These are phyloP conservation scores for Panopea generosa DNA, from an alignment of 2,888 invertebrate species.

Conservation along the genomic window DNA sequence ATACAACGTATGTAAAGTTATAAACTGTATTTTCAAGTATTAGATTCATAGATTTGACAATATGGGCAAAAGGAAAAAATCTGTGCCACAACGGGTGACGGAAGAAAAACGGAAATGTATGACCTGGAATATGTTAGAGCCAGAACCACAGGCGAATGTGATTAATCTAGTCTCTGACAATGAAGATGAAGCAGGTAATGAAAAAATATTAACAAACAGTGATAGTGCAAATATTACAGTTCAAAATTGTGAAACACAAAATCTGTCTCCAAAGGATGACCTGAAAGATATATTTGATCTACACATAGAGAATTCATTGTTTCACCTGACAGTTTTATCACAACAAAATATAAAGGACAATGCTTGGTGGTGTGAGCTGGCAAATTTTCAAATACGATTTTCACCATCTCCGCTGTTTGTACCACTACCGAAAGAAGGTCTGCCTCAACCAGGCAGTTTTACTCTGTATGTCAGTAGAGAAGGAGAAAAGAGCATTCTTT, in stretches of 20 bases:
- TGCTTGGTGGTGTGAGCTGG: slow-evolving; percentile 67
- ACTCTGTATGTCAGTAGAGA: slow-evolving; percentile 81
- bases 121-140: slow-evolving; percentile 81
- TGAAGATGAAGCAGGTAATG: slow-evolving; percentile 51
- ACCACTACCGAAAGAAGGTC: slow-evolving; percentile 41
- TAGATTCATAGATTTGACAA: no score
- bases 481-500: slow-evolving; percentile 75
- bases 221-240: background rate
- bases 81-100: slow-evolving; percentile 69
- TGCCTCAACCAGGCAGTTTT: slow-evolving; percentile 69
- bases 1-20: no score
- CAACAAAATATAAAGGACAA: slow-evolving; percentile 35
- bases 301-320: slow-evolving; percentile 68
- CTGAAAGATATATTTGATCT: slow-evolving; percentile 61
- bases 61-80: slow-evolving; percentile 81
- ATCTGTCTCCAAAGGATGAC: slow-evolving; percentile 19
- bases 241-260: background rate
- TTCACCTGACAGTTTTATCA: slow-evolving; percentile 58
- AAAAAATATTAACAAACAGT: slow-evolving; percentile 3
- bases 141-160: slow-evolving; percentile 25
- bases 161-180: slow-evolving; percentile 59
- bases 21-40: no score
- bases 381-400: slow-evolving; percentile 46
- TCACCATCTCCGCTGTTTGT: slow-evolving; percentile 39
- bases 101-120: slow-evolving; percentile 75